phyloP scores from a whole-genome alignment of 2,888 invertebrate species.

The Hybos culiciformis region DNA sequence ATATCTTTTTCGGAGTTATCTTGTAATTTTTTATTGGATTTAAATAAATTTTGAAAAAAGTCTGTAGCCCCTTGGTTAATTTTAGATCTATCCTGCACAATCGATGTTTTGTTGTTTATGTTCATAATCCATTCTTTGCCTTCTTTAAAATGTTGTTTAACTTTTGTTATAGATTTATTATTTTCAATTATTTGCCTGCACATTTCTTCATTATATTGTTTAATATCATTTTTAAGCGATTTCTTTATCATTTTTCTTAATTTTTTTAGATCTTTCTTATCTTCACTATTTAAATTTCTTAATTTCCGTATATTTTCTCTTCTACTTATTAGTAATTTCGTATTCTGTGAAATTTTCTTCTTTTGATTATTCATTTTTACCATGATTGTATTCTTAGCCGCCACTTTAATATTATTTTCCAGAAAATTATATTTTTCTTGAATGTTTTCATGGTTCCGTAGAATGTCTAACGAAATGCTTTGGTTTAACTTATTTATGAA shows the following conservation, averaged over 20 bases:
- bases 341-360: conserved; percentile 1
- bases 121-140: neutral
- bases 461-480: neutral
- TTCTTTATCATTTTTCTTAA: neutral
- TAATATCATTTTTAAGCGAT: neutral
- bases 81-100: no score
- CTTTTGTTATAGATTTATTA: conserved; percentile 3
- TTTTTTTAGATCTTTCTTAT: neutral
- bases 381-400: conserved; percentile 1
- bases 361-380: conserved; percentile 1
- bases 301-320: neutral
- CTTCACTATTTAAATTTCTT: neutral
- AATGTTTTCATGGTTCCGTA: neutral
- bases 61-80: no score
- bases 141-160: conserved; percentile 4
- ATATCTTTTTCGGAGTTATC: no score
- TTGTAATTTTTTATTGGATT: no score
- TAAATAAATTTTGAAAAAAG: no score
- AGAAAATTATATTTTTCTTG: conserved; percentile 3
- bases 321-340: conserved; percentile 1
- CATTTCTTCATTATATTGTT: neutral
- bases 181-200: neutral
- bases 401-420: neutral
- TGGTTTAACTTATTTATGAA: conserved; percentile 1
- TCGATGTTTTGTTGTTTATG: neutral